phyloP scores from a whole-genome alignment of 2,113 vertebrate genomes.

The Leptobrachium ailaonicum region DNA sequence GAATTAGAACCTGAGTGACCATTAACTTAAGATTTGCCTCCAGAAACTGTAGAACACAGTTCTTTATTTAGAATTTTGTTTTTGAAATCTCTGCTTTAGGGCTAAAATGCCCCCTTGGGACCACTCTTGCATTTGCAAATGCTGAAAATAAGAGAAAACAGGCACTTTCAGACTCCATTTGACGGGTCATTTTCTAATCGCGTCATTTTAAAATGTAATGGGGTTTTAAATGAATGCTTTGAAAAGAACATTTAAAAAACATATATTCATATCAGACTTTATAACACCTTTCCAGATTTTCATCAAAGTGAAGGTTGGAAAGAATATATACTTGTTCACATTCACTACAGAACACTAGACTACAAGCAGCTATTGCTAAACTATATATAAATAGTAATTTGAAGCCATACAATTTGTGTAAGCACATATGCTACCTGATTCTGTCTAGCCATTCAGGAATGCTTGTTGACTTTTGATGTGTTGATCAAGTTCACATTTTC shows the following conservation, averaged over 20 bases:
- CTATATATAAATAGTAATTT: background rate
- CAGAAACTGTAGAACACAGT: background rate
- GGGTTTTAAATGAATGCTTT: constrained; percentile 29
- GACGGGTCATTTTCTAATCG: constrained; percentile 41
- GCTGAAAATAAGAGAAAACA: constrained; percentile 31
- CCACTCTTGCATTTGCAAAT: constrained; percentile 16
- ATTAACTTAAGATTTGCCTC: constrained; percentile 1
- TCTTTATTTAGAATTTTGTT: constrained; percentile 10
- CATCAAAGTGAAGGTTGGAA: constrained; percentile 18
- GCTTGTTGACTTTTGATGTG: no score
- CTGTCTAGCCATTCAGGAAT: background rate
- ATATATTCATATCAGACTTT: constrained; percentile 16
- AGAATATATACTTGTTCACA: constrained; percentile 1
- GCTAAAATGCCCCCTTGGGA: constrained; percentile 30
- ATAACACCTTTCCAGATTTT: background rate
- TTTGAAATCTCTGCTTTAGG: constrained; percentile 14
- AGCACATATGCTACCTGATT: background rate
- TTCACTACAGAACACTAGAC: constrained; percentile 2
- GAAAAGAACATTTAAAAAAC: constrained; percentile 27
- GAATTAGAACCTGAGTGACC: background rate
- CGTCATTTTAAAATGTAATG: constrained; percentile 21
- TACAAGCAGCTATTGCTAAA: constrained; percentile 5
- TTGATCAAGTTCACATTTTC: no score
- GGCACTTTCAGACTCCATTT: constrained; percentile 28
- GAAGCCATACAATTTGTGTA: constrained; percentile 20